Conservation (phyloP, 2,113 vertebrate genomes). For the Saccopteryx leptura region DNA sequence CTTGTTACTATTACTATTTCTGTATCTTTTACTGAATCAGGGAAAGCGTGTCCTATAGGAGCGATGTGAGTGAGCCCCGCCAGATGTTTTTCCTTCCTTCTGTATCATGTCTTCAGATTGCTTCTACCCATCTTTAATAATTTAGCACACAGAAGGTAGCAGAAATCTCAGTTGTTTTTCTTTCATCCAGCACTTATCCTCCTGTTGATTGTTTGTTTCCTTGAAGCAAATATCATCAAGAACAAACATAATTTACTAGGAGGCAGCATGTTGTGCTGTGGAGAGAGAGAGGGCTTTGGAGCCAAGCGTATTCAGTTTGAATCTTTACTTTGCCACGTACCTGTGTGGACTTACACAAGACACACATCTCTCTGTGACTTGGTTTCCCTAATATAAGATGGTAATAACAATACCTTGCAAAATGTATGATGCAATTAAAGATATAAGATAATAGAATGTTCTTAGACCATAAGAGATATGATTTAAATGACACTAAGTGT, state of each 20-base stretch:
- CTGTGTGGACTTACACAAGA: neutral
- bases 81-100: neutral
- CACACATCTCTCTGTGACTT: neutral
- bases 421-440: neutral
- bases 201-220: neutral
- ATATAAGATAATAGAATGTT: neutral
- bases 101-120: neutral
- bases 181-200: neutral
- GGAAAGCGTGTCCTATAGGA: neutral
- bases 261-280: neutral
- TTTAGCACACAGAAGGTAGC: neutral
- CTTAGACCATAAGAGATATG: neutral
- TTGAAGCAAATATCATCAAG: neutral
- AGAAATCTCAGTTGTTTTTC: neutral
- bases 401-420: neutral
- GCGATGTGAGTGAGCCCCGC: neutral
- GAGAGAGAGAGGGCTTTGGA: neutral
- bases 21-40: slow-evolving; percentile 2
- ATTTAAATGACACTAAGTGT: slow-evolving; percentile 30
- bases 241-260: neutral
- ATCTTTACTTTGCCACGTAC: neutral
- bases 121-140: neutral
- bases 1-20: slow-evolving; percentile 25
- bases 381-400: neutral
- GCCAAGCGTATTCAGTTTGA: neutral